Evolutionary conservation across 2,888 invertebrate genomes (phyloP).

Genomic region (Drosophila prolongata): DNA sequence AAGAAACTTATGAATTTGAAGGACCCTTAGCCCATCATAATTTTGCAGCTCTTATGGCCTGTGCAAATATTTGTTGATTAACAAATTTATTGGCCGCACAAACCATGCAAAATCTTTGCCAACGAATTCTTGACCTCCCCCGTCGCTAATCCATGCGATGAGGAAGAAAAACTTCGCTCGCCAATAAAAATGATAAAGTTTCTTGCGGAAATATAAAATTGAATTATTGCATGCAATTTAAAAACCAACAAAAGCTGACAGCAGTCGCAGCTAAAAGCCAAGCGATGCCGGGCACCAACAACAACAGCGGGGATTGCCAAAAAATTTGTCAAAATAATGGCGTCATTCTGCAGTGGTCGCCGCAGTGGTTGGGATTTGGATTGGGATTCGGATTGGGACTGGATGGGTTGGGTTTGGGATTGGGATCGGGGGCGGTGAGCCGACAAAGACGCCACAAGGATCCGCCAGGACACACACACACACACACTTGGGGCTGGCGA

Average conservation of each 20-base stretch:
- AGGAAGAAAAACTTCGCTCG: slow-evolving; percentile 18
- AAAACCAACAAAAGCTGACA: slow-evolving; percentile 77
- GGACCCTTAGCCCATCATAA: background rate
- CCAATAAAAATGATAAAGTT: slow-evolving; percentile 62
- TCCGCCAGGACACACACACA: slow-evolving; percentile 53
- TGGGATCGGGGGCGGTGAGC: slow-evolving; percentile 51
- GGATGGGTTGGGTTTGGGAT: background rate
- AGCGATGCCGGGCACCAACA: slow-evolving; percentile 35
- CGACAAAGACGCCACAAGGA: slow-evolving; percentile 73
- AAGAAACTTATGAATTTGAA: background rate
- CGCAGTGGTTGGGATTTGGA: slow-evolving; percentile 22
- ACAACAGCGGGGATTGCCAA: slow-evolving; percentile 70
- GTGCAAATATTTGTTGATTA: slow-evolving; percentile 27
- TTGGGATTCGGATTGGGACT: background rate
- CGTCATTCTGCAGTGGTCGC: slow-evolving; percentile 77
- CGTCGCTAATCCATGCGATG: slow-evolving; percentile 29
- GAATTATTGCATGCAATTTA: slow-evolving; percentile 81
- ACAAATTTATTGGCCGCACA: slow-evolving; percentile 15
- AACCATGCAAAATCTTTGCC: slow-evolving; percentile 37
- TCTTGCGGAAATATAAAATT: slow-evolving; percentile 81
- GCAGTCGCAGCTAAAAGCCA: slow-evolving; percentile 73
- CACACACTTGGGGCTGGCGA: slow-evolving; percentile 55
- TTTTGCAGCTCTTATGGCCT: slow-evolving; percentile 5
- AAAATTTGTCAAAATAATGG: slow-evolving; percentile 83
- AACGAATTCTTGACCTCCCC: slow-evolving; percentile 33